Evolutionary conservation across 2,113 vertebrate genomes (phyloP).

Genomic region (Hylia prasina): DNA sequence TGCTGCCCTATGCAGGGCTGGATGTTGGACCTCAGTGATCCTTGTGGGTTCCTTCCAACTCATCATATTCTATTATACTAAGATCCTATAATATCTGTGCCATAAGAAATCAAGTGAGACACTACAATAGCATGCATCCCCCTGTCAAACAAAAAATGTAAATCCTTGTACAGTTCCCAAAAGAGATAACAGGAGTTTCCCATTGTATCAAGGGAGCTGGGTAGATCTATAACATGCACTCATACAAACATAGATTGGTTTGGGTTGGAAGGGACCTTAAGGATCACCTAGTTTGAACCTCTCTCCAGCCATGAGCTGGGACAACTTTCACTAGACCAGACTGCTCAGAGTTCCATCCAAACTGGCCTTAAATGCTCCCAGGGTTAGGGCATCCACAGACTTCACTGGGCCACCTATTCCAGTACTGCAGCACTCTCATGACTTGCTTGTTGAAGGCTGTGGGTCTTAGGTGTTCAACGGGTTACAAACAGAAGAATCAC

Average conservation of each 20-base stretch:
- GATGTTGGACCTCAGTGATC: not conserved
- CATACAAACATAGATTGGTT: fast-evolving
- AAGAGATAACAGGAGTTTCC: not conserved
- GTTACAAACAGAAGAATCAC: not conserved
- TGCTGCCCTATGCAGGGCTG: not conserved
- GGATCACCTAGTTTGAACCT: not conserved
- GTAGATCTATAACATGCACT: not conserved
- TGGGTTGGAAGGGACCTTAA: not conserved
- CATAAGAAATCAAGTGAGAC: not conserved
- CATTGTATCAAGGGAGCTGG: too few relatives aligned
- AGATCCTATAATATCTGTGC: not conserved
- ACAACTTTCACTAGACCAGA: not conserved
- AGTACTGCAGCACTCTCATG: too few relatives aligned
- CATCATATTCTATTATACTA: not conserved
- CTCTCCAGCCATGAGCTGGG: not conserved
- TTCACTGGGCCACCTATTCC: not conserved
- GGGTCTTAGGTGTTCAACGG: not conserved
- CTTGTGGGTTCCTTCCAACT: not conserved
- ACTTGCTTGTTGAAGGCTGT: not conserved
- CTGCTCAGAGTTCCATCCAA: not conserved
- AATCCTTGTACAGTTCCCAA: not conserved
- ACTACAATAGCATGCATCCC: fast-evolving
- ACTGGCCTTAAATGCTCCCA: not conserved
- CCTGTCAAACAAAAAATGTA: not conserved
- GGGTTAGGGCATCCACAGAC: not conserved